Percentiles rank a stretch among this genome's conserved stretches.
These are phyloP conservation scores for Nerophis lumbriciformis DNA, from an alignment of 2,113 vertebrate species.

Conservation along the genomic window DNA sequence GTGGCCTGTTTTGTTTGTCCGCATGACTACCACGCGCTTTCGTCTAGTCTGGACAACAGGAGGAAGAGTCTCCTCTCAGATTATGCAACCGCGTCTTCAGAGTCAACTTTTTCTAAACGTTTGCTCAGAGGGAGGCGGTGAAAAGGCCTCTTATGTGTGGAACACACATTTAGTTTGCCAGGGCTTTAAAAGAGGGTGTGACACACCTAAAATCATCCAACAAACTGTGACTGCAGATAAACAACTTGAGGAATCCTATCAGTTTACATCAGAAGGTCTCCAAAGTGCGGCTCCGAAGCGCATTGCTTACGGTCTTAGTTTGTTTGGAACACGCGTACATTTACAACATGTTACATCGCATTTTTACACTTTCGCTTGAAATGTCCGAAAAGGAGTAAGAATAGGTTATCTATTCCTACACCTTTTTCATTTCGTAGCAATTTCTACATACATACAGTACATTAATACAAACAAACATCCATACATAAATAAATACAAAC, in stretches of 20 bases:
- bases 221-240: not conserved
- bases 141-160: slow-evolving; percentile 51
- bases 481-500: too few relatives aligned
- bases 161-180: slow-evolving; percentile 44
- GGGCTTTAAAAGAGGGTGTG: slow-evolving; percentile 14
- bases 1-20: not conserved
- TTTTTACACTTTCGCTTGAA: too few relatives aligned
- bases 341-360: too few relatives aligned
- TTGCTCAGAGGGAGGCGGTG: slow-evolving; percentile 42
- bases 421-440: too few relatives aligned
- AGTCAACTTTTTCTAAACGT: slow-evolving; percentile 43
- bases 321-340: too few relatives aligned
- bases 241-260: not conserved
- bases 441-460: too few relatives aligned
- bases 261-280: too few relatives aligned
- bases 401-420: too few relatives aligned
- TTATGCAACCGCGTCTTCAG: slow-evolving; percentile 42
- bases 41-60: not conserved
- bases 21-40: slow-evolving; percentile 2
- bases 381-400: too few relatives aligned
- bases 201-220: slow-evolving; percentile 6
- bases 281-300: too few relatives aligned
- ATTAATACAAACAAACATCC: too few relatives aligned
- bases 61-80: not conserved
- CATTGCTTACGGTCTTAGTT: too few relatives aligned